Conservation (phyloP, 2,113 vertebrate species). For the Tragulus kanchil region DNA sequence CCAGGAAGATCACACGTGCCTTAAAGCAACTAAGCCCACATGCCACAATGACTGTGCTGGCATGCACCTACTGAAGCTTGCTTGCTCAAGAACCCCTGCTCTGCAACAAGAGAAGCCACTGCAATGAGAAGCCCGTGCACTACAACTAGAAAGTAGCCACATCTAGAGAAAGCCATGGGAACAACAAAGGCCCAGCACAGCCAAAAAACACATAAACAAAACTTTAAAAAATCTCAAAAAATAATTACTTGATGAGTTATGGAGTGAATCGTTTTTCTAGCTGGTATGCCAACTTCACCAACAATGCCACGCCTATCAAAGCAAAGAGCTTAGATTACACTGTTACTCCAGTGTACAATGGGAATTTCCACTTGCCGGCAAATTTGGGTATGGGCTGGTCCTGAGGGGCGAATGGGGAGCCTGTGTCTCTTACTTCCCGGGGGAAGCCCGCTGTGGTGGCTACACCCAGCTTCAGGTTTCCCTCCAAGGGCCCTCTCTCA, state of each 20-base stretch:
- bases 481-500: background rate
- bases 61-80: background rate
- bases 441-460: background rate
- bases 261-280: background rate
- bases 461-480: background rate
- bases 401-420: background rate
- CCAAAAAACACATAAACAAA: background rate
- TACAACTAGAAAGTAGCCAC: accelerated
- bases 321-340: background rate
- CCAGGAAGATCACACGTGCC: background rate
- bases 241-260: background rate
- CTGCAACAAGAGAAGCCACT: background rate
- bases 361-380: background rate
- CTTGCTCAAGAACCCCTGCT: background rate
- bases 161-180: background rate
- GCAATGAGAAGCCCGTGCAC: background rate
- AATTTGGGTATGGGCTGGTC: background rate
- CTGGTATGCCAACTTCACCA: background rate
- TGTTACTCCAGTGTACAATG: background rate
- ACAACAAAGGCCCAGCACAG: background rate
- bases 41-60: background rate
- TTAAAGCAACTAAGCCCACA: background rate
- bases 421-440: background rate
- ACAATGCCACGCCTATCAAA: background rate
- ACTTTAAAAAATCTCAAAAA: background rate